Evolutionary conservation across 2,888 invertebrate species (phyloP), one percentile per base, ranked within the genome.

Genomic region (Sceliomorpha sp.): DNA sequence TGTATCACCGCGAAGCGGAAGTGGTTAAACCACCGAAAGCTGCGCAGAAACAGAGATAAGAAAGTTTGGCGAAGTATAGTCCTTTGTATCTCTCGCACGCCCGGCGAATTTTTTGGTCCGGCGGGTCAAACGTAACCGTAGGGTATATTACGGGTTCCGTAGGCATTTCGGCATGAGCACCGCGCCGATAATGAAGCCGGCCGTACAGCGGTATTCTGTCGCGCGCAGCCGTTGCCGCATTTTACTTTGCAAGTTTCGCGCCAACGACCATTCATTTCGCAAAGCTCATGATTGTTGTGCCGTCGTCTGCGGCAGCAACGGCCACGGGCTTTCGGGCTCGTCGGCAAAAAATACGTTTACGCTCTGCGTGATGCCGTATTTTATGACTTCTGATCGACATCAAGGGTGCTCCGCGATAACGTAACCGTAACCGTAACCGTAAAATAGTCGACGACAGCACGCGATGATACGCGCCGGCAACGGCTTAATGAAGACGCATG

Each of bases 401-500:
- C 67, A 51, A 56, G 55, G 55, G 70, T 55, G 69, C 48, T 44
- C 14, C 27, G 37, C 63, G 48, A 60, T 66, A 60, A 53, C 50
- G 53, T 62, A 64, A 68, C 48, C 51, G 58, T 60, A 68, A 42
- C 51, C 53, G 60, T 63, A 69, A 69, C 64, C 68, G 67, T 73
- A 68, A 73, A 72, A 75, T 72, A 64, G 69, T 42, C 66, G 70
- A 68, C 66, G 70, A 68, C 63, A 59, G 63, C 74, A 64, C 69
- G 72, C 74, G 69, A 72, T 68, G 75, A 75, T 69, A 70, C 70
- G 60, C 48, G 59, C 36, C 9, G 59, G 58, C 68, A 56, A 62
- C 29, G 67, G 67, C 70, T 70, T 79, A 80, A 79, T 79, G 76
- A 75, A 80, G 78, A 80, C 76, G 75, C 78, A 77, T 78, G 75